These are phyloP conservation scores for Subanguina moxae DNA, from an alignment of 1,140 invertebrate genomes.

Conservation along the genomic window DNA sequence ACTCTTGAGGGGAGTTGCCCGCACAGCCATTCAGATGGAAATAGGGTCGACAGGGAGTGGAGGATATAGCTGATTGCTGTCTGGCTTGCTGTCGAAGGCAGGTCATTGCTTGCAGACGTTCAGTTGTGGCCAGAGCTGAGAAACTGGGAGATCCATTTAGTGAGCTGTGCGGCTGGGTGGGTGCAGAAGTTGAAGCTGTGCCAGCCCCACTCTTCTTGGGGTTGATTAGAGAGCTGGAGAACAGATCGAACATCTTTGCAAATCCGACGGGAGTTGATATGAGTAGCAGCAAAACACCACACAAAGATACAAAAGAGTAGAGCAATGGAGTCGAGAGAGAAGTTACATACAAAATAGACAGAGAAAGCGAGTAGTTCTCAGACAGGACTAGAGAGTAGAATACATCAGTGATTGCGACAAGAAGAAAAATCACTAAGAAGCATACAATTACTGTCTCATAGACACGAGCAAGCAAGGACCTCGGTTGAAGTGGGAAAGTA, in stretches of 20 bases:
- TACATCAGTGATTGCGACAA: conserved; percentile 76
- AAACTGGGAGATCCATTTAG: background rate
- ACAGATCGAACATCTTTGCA: conserved; percentile 52
- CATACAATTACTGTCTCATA: conserved; percentile 75
- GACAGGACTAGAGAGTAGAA: conserved; percentile 70
- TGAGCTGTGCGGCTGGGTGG: background rate
- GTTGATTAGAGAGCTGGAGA: conserved; percentile 17
- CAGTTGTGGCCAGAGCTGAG: background rate
- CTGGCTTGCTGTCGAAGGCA: conserved; percentile 6
- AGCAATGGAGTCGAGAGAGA: conserved; percentile 53
- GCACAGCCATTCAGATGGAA: conserved; percentile 61
- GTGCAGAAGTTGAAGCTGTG: background rate
- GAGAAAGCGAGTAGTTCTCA: conserved; percentile 9
- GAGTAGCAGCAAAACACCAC: conserved; percentile 42
- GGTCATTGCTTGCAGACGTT: conserved; percentile 16
- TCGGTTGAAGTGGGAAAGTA: conserved; percentile 14
- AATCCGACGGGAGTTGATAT: conserved; percentile 55
- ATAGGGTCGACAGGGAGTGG: conserved; percentile 44
- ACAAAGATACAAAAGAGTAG: conserved; percentile 57
- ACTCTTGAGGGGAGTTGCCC: too few relatives aligned
- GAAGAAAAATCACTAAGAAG: conserved; percentile 66
- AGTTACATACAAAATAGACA: conserved; percentile 38
- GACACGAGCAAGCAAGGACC: conserved; percentile 69
- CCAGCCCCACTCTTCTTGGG: background rate
- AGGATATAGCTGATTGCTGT: background rate